These are phyloP conservation scores for Hartigia nigra DNA, from an alignment of 2,888 invertebrate species.

Conservation along the genomic window DNA sequence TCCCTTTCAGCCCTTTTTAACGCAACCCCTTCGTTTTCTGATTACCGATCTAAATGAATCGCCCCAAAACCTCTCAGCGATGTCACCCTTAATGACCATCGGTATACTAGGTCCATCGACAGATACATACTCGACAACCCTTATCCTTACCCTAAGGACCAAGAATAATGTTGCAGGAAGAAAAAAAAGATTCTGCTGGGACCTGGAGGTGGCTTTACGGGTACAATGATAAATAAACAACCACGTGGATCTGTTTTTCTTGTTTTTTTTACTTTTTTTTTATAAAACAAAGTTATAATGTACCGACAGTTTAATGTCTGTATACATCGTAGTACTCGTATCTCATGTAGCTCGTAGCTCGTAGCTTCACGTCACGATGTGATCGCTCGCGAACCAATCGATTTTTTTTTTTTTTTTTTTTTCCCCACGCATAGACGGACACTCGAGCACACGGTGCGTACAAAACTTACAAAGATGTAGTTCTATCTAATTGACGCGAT, in stretches of 20 bases:
- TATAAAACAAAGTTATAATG: conserved; percentile 60
- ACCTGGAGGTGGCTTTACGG: conserved; percentile 2
- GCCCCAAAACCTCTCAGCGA: background rate
- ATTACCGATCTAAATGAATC: background rate
- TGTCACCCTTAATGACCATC: conserved; percentile 22
- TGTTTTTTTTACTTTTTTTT: conserved; percentile 41
- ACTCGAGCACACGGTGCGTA: conserved; percentile 7
- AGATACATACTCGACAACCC: background rate
- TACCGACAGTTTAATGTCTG: conserved; percentile 57
- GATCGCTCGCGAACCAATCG: conserved; percentile 18
- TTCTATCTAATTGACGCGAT: background rate
- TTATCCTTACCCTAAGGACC: background rate
- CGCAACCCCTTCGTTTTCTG: conserved; percentile 8
- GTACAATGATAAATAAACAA: background rate
- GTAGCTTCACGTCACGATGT: conserved; percentile 18
- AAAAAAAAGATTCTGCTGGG: background rate
- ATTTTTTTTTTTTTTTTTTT: conserved; percentile 17
- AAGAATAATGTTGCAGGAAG: background rate
- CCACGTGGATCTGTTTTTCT: conserved; percentile 2
- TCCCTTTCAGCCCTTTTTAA: background rate
- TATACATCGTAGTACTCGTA: conserved; percentile 56
- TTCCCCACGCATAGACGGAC: conserved; percentile 9
- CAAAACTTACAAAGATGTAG: background rate
- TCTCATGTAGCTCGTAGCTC: conserved; percentile 15
- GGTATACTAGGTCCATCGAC: conserved; percentile 20